phyloP scores from a whole-genome alignment of 2,888 invertebrate genomes.

The Pristionchus fissidentatus region DNA sequence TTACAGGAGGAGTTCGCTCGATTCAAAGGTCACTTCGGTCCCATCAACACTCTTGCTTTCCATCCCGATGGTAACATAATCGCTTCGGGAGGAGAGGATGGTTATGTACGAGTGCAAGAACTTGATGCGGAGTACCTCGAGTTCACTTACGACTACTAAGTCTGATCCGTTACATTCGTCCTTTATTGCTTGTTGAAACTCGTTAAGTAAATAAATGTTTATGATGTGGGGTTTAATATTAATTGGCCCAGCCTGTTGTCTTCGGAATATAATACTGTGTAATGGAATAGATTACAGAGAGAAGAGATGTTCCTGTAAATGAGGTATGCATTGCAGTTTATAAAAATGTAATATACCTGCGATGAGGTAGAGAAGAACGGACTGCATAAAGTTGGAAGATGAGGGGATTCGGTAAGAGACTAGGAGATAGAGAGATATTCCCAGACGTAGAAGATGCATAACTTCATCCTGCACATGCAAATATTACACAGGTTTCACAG shows the following conservation, averaged over 20 bases:
- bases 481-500: no score
- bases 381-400: constrained; percentile 32
- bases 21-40: constrained; percentile 99
- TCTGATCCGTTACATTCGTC: not conserved
- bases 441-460: constrained; percentile 41
- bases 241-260: not conserved
- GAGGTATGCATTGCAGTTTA: not conserved
- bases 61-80: constrained; percentile 96
- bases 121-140: constrained; percentile 97
- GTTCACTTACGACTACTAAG: constrained; percentile 88
- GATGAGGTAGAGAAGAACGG: constrained; percentile 31
- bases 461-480: no score
- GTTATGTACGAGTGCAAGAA: constrained; percentile 93
- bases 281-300: not conserved
- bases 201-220: not conserved
- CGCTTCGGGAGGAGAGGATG: constrained; percentile 98
- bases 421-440: not conserved
- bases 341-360: constrained; percentile 16
- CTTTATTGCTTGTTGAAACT: not conserved
- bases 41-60: constrained; percentile 97
- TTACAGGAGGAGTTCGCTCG: constrained; percentile 89
- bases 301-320: not conserved
- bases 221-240: not conserved
- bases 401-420: not conserved
- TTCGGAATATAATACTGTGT: constrained; percentile 33